Evolutionary conservation across 2,797 vertebrate species (phyloP).

Genomic region (Sus cebifrons): DNA sequence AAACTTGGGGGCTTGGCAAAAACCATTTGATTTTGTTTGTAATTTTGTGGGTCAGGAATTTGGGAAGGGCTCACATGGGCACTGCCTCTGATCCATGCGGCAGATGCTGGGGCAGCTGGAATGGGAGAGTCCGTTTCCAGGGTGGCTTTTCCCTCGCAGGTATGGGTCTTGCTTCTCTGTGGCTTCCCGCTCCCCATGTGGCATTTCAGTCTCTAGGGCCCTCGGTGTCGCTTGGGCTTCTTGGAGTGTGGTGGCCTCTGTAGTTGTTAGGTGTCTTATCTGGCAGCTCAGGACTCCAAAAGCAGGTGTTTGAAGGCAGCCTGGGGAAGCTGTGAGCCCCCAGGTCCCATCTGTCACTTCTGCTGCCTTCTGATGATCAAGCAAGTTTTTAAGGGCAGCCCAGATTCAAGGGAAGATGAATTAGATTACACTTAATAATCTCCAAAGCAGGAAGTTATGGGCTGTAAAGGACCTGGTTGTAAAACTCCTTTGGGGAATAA

Average conservation of each 20-base stretch:
- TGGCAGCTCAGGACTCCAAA: not conserved
- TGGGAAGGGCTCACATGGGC: not conserved
- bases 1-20: not conserved
- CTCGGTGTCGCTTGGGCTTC: no score
- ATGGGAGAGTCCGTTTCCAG: not conserved
- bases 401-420: not conserved
- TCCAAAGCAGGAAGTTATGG: not conserved
- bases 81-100: not conserved
- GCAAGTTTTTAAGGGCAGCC: not conserved
- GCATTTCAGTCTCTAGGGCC: not conserved
- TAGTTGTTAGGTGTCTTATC: not conserved
- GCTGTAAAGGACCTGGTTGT: not conserved
- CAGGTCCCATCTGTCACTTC: not conserved
- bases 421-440: not conserved
- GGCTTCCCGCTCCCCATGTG: not conserved
- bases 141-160: not conserved
- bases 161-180: not conserved
- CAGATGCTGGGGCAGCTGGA: not conserved
- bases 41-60: not conserved
- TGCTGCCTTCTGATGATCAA: not conserved
- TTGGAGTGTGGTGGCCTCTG: not conserved
- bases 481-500: constrained; percentile 21
- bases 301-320: not conserved
- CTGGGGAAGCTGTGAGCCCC: not conserved
- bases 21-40: not conserved